Evolutionary conservation across 2,888 invertebrate species (phyloP).

Genomic region (Uropetala carovei): DNA sequence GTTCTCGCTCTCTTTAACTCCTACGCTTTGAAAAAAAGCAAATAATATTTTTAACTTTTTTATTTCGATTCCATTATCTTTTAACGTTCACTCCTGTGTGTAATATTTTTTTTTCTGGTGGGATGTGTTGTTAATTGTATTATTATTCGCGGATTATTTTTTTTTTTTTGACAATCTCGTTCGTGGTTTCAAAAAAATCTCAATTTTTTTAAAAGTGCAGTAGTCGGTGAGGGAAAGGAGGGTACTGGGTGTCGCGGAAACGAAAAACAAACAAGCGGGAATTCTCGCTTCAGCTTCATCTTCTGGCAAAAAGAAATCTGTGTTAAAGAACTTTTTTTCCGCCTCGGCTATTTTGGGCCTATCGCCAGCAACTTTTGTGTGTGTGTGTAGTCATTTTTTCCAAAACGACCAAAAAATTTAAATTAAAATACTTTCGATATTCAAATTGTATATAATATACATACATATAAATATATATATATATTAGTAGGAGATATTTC

Average conservation of each 20-base stretch:
- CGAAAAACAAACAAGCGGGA: neutral
- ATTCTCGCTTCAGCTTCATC: neutral
- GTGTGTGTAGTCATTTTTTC: constrained; percentile 38
- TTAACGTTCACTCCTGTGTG: too few species aligned
- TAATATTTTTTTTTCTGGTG: too few species aligned
- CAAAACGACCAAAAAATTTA: constrained; percentile 51
- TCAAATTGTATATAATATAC: constrained; percentile 35
- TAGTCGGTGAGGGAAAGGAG: neutral
- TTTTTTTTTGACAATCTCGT: constrained; percentile 19
- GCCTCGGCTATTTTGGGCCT: neutral
- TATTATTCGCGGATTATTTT: constrained; percentile 40
- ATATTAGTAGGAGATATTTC: constrained; percentile 46
- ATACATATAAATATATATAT: constrained; percentile 47
- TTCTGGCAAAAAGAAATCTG: neutral
- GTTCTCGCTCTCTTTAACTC: neutral
- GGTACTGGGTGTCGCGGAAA: too few species aligned
- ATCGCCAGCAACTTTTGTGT: constrained; percentile 24
- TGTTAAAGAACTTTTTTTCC: neutral
- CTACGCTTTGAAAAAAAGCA: neutral
- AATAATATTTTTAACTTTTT: too few species aligned
- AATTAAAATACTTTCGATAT: constrained; percentile 32
- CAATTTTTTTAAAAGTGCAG: constrained; percentile 8
- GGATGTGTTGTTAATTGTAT: neutral
- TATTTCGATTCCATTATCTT: too few species aligned
- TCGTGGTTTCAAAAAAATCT: constrained; percentile 25